phyloP scores from a whole-genome alignment of 2,888 invertebrate genomes.

The Thymelicus acteon region DNA sequence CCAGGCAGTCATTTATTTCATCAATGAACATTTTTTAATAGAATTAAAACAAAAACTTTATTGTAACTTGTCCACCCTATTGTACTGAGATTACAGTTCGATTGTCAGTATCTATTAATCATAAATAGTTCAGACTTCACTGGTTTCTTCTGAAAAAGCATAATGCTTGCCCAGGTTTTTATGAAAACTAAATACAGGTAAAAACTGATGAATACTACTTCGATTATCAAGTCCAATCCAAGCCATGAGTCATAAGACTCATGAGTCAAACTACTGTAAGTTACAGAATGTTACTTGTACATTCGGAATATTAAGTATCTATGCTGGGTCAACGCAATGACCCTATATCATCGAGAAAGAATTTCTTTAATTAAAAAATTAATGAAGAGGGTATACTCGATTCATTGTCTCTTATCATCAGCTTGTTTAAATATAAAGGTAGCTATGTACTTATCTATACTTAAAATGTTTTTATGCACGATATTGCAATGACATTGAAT shows the following conservation, averaged over 20 bases:
- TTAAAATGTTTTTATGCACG: slow-evolving; percentile 8
- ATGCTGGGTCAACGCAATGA: slow-evolving; percentile 14
- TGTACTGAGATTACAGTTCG: background rate
- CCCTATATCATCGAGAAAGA: slow-evolving; percentile 22
- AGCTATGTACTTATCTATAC: background rate
- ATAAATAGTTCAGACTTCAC: background rate
- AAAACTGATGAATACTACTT: background rate
- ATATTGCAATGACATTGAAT: slow-evolving; percentile 5
- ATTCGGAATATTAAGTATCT: slow-evolving; percentile 8
- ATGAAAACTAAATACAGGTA: background rate
- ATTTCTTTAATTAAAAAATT: slow-evolving; percentile 26
- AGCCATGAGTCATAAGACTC: background rate
- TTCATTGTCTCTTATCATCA: slow-evolving; percentile 20
- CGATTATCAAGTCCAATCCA: background rate
- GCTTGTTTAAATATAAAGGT: background rate
- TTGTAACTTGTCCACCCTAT: background rate
- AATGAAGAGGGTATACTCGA: background rate
- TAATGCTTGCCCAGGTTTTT: background rate
- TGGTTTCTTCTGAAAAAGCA: background rate
- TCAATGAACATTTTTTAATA: background rate
- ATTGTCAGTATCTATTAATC: background rate
- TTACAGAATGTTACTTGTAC: background rate
- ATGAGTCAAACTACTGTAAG: slow-evolving; percentile 3
- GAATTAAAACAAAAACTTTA: background rate
- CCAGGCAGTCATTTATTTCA: background rate